phyloP scores from a whole-genome alignment of 2,113 vertebrate species.

The Phocoena sinus region DNA sequence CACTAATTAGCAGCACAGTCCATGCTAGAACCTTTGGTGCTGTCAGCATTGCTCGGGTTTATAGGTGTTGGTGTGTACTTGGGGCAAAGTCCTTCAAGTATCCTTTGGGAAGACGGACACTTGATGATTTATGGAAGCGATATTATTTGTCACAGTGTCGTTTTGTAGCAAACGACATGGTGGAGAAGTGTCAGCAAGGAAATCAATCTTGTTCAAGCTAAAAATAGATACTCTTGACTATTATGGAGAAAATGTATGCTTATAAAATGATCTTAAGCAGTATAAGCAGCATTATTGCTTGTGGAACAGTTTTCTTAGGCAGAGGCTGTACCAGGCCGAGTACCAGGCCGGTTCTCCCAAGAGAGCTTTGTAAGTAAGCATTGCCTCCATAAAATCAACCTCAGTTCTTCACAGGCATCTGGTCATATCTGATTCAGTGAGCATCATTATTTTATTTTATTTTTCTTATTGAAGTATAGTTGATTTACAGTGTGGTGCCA shows the following conservation, averaged over 20 bases:
- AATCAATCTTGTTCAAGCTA: slow-evolving; percentile 15
- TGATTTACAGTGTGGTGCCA: not conserved
- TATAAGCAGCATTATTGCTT: not conserved
- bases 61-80: not conserved
- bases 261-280: not conserved
- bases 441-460: not conserved
- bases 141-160: not conserved
- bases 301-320: not conserved
- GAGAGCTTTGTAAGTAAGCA: not conserved
- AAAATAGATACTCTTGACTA: slow-evolving; percentile 24
- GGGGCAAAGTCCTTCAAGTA: not conserved
- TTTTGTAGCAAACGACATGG: slow-evolving; percentile 42
- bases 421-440: not conserved
- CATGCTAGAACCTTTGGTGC: not conserved
- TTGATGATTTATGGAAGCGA: not conserved
- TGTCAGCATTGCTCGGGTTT: not conserved
- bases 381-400: not conserved
- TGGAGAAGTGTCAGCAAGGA: slow-evolving; percentile 41
- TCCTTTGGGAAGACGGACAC: not conserved
- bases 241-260: not conserved
- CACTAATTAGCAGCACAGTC: too few relatives aligned
- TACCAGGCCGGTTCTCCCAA: not conserved
- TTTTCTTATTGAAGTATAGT: not conserved
- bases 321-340: not conserved
- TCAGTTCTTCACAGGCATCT: not conserved